phyloP scores from a whole-genome alignment of 2,797 vertebrate genomes.

The Spinibarbus caldwelli region DNA sequence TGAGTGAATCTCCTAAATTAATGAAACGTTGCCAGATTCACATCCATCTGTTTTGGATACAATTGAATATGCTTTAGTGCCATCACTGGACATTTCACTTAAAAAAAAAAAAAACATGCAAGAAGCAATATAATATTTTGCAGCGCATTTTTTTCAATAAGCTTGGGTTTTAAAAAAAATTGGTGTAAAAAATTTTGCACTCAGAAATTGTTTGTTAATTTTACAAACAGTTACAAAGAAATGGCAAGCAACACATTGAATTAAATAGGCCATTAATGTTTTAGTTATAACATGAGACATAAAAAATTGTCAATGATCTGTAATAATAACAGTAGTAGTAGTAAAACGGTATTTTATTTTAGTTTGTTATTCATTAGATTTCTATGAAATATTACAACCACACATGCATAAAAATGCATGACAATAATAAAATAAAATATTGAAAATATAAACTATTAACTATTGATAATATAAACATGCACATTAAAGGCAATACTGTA shows the following conservation, averaged over 20 bases:
- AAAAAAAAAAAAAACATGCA: not conserved
- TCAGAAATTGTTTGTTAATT: too few species aligned
- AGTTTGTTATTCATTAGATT: not conserved
- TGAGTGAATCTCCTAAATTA: not conserved
- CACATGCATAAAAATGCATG: not conserved
- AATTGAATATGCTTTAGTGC: not conserved
- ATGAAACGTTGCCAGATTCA: not conserved
- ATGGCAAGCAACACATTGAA: too few species aligned
- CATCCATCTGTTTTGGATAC: not conserved
- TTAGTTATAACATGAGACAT: not conserved
- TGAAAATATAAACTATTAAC: not conserved
- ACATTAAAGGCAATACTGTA: not conserved
- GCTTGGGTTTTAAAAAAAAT: not conserved
- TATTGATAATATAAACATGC: not conserved
- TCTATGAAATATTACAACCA: not conserved
- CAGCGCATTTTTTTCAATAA: not conserved
- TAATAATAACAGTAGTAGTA: not conserved
- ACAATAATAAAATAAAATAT: not conserved
- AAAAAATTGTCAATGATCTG: not conserved
- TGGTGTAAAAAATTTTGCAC: too few species aligned
- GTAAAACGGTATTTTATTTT: not conserved
- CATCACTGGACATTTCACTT: not conserved
- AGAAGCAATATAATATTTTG: not conserved
- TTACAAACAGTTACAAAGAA: too few species aligned
- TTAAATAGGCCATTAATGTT: not conserved